Evolutionary conservation across 2,888 invertebrate species (phyloP), one percentile per base, ranked within the genome.

Genomic region (Tholera decimalis): DNA sequence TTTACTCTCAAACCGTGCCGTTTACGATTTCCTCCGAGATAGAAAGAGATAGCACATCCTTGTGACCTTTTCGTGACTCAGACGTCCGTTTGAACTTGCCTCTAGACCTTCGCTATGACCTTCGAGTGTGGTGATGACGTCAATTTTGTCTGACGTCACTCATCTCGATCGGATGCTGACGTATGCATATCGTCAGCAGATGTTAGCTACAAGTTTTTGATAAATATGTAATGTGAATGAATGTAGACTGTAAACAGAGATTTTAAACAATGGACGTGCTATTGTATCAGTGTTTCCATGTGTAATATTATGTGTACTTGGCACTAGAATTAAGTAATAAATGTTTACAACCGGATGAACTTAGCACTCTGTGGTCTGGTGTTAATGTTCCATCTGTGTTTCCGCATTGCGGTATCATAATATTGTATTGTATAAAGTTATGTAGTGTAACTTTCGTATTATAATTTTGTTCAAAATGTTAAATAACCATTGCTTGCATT

Each of bases 11-110:
- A 50, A 41, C 43, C 18, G 41, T 59, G 9, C 35, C 26, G 8
- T 26, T 37, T 44, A 72, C 8, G 30, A 39, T 20, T 47, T 51
- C 15, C 30, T 51, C 11, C 11, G 47, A 49, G 63, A 26, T 24
- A 51, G 67, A 80, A 56, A 51, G 67, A 61, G 83, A 80, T 30
- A 18, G 35, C 46, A 22, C n/a, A 41, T 39, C 20, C 8, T 33
- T 46, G 20, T 55, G 59, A 72, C 80, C 74, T 83, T 57, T 62
- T 37, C 28, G 47, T 66, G 66, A 64, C 70, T 79, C 57, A 65
- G 43, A 60, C 43, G 72, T 63, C 62, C 62, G 62, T 63, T 67
- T 77, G 70, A 77, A 84, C 77, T 83, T 73, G 83, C 59, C 60
- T 50, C 69, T 67, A 65, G 66, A 72, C 75, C 76, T 76, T 55